A percentile compares a stretch with the other conserved stretches of the same genome.
These are phyloP conservation scores for Campopleginae sp. DNA, from an alignment of 2,888 invertebrate genomes.

Conservation along the genomic window DNA sequence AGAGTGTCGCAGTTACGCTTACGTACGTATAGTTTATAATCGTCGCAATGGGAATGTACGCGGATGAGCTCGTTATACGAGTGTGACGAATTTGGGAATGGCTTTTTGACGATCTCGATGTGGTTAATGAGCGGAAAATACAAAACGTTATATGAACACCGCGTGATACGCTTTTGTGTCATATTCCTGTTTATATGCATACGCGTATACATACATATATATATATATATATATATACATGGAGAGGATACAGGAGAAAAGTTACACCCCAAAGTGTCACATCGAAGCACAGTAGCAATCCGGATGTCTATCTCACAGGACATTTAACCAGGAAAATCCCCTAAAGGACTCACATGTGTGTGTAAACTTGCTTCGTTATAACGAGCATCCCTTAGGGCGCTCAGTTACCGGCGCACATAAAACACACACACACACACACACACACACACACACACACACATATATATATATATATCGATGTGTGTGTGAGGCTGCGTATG, in stretches of 20 bases:
- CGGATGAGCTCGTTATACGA: background rate
- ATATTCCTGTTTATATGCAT: conserved; percentile 1
- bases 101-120: conserved; percentile 38
- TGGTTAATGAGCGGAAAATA: conserved; percentile 48
- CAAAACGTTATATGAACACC: conserved; percentile 18
- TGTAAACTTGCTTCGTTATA: conserved; percentile 50
- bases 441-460: too few species aligned
- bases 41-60: too few species aligned
- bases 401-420: conserved; percentile 32
- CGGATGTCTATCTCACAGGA: conserved; percentile 67
- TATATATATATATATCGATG: background rate
- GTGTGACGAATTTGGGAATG: conserved; percentile 2
- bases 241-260: background rate
- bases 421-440: too few species aligned
- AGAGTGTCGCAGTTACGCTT: background rate
- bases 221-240: too few species aligned
- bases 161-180: conserved; percentile 11
- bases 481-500: background rate
- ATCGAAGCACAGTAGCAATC: conserved; percentile 48
- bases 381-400: conserved; percentile 54
- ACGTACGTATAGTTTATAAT: background rate
- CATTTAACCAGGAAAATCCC: conserved; percentile 62
- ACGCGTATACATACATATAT: background rate
- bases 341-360: conserved; percentile 42
- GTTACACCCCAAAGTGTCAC: conserved; percentile 38